These are phyloP conservation scores for Diaperis boleti DNA, from an alignment of 2,888 invertebrate genomes.

Conservation along the genomic window DNA sequence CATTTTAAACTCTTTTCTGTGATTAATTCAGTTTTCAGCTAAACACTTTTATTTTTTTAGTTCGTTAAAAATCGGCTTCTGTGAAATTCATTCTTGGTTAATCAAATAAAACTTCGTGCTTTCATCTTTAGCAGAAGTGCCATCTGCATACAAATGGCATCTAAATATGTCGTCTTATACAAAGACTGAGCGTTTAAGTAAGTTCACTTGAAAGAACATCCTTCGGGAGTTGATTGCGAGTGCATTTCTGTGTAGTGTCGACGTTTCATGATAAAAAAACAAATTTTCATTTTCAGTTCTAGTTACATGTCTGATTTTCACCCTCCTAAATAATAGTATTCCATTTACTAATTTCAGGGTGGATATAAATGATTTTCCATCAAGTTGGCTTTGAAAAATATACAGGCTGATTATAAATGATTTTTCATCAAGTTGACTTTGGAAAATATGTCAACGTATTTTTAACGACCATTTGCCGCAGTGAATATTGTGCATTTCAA, in stretches of 20 bases:
- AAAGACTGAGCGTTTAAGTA: constrained; percentile 21
- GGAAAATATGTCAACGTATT: too few relatives aligned
- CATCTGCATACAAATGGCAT: constrained; percentile 4
- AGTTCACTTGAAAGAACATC: constrained; percentile 12
- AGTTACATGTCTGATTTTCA: background rate
- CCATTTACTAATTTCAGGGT: constrained; percentile 22
- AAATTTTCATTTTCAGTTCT: constrained; percentile 17
- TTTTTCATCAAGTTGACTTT: too few relatives aligned
- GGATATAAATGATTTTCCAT: too few relatives aligned
- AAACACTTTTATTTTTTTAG: too few relatives aligned
- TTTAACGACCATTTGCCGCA: too few relatives aligned
- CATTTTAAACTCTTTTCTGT: too few relatives aligned
- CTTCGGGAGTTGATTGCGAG: constrained; percentile 35
- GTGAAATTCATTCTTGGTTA: background rate
- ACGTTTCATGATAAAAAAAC: constrained; percentile 18
- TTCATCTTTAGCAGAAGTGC: background rate
- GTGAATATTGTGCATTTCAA: too few relatives aligned
- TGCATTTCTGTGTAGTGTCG: constrained; percentile 30
- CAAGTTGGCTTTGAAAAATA: too few relatives aligned
- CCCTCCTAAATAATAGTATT: constrained; percentile 1
- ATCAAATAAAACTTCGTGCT: background rate
- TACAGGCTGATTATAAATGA: too few relatives aligned
- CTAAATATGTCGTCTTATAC: background rate
- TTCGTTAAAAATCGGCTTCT: background rate
- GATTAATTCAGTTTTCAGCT: too few relatives aligned